A percentile compares a stretch with the other conserved stretches of the same genome.
Evolutionary conservation across 2,888 invertebrate species (phyloP).

Genomic region (Morpho achilles): DNA sequence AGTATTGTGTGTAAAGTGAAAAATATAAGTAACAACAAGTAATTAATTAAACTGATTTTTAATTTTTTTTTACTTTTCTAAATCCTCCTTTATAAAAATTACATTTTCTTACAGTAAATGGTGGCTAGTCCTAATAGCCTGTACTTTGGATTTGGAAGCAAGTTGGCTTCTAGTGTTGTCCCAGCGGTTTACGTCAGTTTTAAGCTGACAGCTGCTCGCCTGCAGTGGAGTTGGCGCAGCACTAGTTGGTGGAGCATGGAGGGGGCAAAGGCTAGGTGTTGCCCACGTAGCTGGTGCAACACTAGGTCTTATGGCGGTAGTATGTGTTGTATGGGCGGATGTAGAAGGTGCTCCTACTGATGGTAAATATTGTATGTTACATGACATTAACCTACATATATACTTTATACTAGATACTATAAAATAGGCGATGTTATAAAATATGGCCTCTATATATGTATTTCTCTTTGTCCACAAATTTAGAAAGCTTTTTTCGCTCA

Average conservation of each 20-base stretch:
- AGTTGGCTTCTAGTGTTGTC: conserved; percentile 90
- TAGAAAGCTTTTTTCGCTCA: too few relatives aligned
- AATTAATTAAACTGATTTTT: too few relatives aligned
- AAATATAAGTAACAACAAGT: too few relatives aligned
- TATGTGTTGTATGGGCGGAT: conserved; percentile 91
- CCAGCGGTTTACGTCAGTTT: conserved; percentile 78
- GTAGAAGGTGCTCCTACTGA: conserved; percentile 84
- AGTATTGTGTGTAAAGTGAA: too few relatives aligned
- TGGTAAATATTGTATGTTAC: conserved; percentile 54
- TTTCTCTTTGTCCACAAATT: too few relatives aligned
- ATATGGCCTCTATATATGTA: too few relatives aligned
- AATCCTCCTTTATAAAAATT: too few relatives aligned
- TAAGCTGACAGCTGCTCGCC: conserved; percentile 87
- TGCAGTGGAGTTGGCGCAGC: conserved; percentile 93
- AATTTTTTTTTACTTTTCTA: too few relatives aligned
- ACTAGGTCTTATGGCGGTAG: conserved; percentile 89
- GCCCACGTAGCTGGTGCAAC: conserved; percentile 83
- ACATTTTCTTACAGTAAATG: conserved; percentile 57
- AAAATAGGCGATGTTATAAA: too few relatives aligned
- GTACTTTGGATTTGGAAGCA: conserved; percentile 91
- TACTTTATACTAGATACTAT: too few relatives aligned
- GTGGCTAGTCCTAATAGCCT: conserved; percentile 88
- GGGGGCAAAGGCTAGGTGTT: conserved; percentile 86
- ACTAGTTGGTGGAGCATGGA: conserved; percentile 87
- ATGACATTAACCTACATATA: neutral